Conservation (phyloP, 2,113 vertebrate species). For the Tenrec ecaudatus region DNA sequence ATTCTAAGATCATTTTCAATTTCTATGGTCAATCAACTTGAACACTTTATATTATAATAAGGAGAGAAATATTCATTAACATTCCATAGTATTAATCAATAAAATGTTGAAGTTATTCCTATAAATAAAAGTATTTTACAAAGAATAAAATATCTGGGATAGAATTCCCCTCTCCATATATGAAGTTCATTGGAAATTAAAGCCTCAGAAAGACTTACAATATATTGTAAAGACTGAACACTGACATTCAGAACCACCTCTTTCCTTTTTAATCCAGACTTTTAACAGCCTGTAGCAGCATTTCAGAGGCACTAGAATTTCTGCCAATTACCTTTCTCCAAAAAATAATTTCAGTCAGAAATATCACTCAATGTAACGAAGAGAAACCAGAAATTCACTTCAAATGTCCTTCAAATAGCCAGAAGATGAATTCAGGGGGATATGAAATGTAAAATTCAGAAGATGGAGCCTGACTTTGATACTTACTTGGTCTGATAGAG, state of each 20-base stretch:
- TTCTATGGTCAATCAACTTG: neutral
- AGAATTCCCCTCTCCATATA: slow-evolving; percentile 8
- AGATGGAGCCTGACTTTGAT: slow-evolving; percentile 87
- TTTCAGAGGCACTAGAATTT: slow-evolving; percentile 81
- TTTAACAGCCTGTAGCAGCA: slow-evolving; percentile 81
- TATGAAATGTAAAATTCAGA: slow-evolving; percentile 83
- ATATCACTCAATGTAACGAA: slow-evolving; percentile 81
- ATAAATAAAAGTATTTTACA: neutral
- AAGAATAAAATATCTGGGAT: neutral
- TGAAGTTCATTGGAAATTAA: slow-evolving; percentile 76
- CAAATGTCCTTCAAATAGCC: slow-evolving; percentile 85
- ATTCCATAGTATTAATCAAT: slow-evolving; percentile 18
- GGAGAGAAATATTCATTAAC: neutral
- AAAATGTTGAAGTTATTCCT: neutral
- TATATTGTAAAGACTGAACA: slow-evolving; percentile 76
- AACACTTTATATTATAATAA: slow-evolving; percentile 12
- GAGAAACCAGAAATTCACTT: slow-evolving; percentile 87
- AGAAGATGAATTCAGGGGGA: slow-evolving; percentile 85
- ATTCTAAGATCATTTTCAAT: slow-evolving; percentile 29
- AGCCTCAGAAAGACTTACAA: slow-evolving; percentile 77
- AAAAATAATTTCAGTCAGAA: slow-evolving; percentile 85
- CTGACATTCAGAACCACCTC: slow-evolving; percentile 81
- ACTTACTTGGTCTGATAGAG: slow-evolving; percentile 87
- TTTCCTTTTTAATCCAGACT: slow-evolving; percentile 77
- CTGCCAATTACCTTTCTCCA: slow-evolving; percentile 84